phyloP scores from a whole-genome alignment of 2,888 invertebrate genomes.

The Hyalella azteca region DNA sequence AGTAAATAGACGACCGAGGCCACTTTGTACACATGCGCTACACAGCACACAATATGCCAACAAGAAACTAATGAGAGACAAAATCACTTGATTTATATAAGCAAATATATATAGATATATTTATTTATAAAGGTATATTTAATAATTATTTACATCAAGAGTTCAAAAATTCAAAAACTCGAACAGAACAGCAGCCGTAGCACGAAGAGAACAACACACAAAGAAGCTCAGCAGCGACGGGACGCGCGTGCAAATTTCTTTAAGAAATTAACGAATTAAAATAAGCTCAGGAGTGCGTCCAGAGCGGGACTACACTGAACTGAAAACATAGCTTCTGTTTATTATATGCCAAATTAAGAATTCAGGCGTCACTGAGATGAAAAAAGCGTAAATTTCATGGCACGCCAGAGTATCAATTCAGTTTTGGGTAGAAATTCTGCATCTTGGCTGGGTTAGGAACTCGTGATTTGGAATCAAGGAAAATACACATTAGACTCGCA shows the following conservation, averaged over 20 bases:
- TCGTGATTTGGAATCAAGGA: no score
- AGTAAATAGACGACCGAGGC: background rate
- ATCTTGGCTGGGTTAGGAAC: no score
- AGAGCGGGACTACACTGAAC: no score
- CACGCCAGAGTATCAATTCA: no score
- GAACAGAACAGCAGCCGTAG: background rate
- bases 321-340: no score
- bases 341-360: no score
- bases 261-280: no score
- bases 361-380: no score
- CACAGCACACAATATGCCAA: background rate
- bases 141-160: constrained; percentile 25
- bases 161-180: background rate
- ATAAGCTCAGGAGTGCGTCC: no score
- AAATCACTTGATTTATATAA: background rate
- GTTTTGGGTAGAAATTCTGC: no score
- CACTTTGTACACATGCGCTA: constrained; percentile 20
- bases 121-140: constrained; percentile 23
- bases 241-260: background rate
- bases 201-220: constrained; percentile 1
- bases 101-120: background rate
- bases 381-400: no score
- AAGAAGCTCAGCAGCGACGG: background rate
- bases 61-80: background rate
- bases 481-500: no score